These are phyloP conservation scores for Callaeas wilsoni DNA, from an alignment of 2,113 vertebrate species.

Conservation along the genomic window DNA sequence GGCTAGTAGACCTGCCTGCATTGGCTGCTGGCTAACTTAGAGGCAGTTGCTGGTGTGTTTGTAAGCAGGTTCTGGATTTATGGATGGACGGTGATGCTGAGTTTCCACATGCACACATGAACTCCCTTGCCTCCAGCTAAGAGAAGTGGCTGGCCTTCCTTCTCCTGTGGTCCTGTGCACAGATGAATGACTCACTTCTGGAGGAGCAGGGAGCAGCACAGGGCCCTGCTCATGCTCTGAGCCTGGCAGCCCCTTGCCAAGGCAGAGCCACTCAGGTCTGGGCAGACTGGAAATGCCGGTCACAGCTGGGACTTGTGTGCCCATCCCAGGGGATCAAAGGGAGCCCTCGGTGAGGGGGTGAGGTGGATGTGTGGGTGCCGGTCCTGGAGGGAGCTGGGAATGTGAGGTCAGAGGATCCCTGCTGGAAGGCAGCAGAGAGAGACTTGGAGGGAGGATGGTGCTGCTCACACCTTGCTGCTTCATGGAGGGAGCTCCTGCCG, in stretches of 20 bases:
- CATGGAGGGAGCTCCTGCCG: not conserved
- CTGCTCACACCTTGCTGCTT: not conserved
- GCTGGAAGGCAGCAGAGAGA: not conserved
- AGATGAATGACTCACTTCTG: not conserved
- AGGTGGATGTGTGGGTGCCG: not conserved
- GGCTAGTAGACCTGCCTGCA: not conserved
- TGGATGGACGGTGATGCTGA: not conserved
- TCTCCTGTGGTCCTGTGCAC: not conserved
- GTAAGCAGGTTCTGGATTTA: not conserved
- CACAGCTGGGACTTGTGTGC: rapidly evolving
- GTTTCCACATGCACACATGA: conserved; percentile 9
- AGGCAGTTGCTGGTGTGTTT: not conserved
- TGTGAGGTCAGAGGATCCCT: not conserved
- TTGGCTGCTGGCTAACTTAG: not conserved
- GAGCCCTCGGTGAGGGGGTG: rapidly evolving
- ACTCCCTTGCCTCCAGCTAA: not conserved
- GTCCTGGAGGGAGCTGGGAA: not conserved
- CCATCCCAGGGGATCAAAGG: not conserved
- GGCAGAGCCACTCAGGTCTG: rapidly evolving
- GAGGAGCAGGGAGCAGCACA: not conserved
- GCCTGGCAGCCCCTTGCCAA: not conserved
- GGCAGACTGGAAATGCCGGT: not conserved
- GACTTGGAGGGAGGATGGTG: not conserved
- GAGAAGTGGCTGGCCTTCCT: not conserved
- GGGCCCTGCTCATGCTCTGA: not conserved